Evolutionary conservation across 2,888 invertebrate species (phyloP).

Genomic region (Sarcophaga rosellei): DNA sequence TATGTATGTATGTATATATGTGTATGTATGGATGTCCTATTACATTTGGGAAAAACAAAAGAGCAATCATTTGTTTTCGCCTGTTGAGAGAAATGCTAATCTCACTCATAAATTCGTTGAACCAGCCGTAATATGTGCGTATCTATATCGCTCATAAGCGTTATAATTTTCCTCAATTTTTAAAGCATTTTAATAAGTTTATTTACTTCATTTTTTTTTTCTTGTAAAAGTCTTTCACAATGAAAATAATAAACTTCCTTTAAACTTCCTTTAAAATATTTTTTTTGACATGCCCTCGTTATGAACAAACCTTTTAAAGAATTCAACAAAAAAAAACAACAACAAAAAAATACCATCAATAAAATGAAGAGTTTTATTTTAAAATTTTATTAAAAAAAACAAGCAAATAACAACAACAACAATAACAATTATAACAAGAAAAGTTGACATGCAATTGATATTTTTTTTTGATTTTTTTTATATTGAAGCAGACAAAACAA

Average conservation of each 20-base stretch:
- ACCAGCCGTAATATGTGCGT: too few relatives aligned
- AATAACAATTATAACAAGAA: constrained; percentile 22
- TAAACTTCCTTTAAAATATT: constrained; percentile 25
- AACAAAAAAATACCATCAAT: background rate
- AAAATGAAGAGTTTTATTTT: constrained; percentile 36
- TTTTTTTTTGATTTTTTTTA: background rate
- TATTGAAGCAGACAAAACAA: constrained; percentile 33
- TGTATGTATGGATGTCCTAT: too few relatives aligned
- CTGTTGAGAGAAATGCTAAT: too few relatives aligned
- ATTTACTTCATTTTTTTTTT: too few relatives aligned
- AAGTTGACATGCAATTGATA: constrained; percentile 63
- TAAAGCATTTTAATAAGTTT: too few relatives aligned
- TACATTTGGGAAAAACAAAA: too few relatives aligned
- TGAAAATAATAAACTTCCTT: constrained; percentile 41
- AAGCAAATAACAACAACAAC: background rate
- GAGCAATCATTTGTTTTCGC: too few relatives aligned
- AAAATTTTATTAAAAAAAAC: constrained; percentile 8
- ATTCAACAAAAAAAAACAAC: background rate
- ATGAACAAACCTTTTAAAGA: constrained; percentile 22
- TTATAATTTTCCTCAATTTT: too few relatives aligned
- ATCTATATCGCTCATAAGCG: too few relatives aligned
- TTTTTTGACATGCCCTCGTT: background rate
- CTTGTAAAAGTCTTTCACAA: too few relatives aligned
- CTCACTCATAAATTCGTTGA: too few relatives aligned
- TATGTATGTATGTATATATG: too few relatives aligned